phyloP scores from a whole-genome alignment of 2,797 vertebrate genomes.

The Trachurus trachurus region DNA sequence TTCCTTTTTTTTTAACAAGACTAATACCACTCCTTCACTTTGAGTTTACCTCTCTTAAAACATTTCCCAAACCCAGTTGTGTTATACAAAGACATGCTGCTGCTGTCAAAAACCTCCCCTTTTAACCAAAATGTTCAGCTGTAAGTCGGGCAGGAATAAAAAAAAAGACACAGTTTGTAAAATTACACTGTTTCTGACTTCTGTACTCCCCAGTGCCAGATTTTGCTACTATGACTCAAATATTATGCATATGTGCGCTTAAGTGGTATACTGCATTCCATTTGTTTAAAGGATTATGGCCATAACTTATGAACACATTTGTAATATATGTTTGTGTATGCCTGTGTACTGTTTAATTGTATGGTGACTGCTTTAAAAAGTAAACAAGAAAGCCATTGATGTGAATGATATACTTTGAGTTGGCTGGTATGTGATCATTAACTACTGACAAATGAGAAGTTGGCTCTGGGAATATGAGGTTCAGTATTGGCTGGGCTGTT shows the following conservation, averaged over 20 bases:
- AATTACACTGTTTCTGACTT: background rate
- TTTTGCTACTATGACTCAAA: background rate
- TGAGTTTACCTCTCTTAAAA: background rate
- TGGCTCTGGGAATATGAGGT: background rate
- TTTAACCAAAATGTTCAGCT: background rate
- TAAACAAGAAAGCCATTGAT: slow-evolving; percentile 9
- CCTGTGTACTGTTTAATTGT: background rate
- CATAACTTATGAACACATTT: background rate
- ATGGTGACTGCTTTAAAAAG: slow-evolving; percentile 15
- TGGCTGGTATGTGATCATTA: background rate
- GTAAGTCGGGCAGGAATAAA: background rate
- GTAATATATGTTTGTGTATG: slow-evolving; percentile 1
- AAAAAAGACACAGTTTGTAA: background rate
- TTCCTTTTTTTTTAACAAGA: background rate
- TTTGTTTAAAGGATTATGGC: background rate
- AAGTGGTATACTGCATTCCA: background rate
- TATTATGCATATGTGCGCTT: no score
- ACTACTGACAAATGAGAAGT: background rate
- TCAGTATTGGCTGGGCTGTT: background rate
- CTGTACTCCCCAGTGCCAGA: background rate
- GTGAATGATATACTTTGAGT: background rate
- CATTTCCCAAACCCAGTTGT: background rate
- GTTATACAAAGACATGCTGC: background rate
- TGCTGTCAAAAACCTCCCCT: background rate
- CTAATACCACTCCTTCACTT: background rate